Base-by-base conservation (phyloP, 2,888 invertebrate species). In the Maniola hyperantus region DNA sequence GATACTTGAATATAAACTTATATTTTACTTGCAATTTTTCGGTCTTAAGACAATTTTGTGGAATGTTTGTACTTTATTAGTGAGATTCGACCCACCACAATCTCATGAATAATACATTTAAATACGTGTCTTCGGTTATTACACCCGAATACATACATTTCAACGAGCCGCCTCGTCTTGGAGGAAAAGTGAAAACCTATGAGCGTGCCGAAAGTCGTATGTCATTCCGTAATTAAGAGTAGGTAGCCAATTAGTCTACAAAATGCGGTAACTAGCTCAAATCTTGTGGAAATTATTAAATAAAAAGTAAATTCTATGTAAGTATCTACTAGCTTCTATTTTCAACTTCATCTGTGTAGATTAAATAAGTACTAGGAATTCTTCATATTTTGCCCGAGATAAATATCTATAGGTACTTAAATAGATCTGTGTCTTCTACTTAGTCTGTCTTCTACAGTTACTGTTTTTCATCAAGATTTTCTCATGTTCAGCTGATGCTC, bases 111-210 rank as follows among this genome's bases (percentile, higher is more conserved):
- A 84, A 85, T 87, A 78, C 80, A 85, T n/a, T n/a, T 79, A 70
- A 72, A 72, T 77, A 79, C 79, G 74, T 76, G 75, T 76, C 73
- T 70, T 74, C 81, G 90, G 89, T 88, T 88, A 83, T 88, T 90
- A 85, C 85, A 84, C 90, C 83, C 83, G 82, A 87, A 87, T 86
- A 80, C 82, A 84, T 83, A 83, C 83, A 83, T 86, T 80, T 76
- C 75, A 77, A 82, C 69, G 65, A 72, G 73, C 72, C 72, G 71
- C 48, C 66, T 71, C 72, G 71, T 77, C 74, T 75, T 69, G 57
- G 70, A 72, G 73, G 70, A 74, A 78, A 80, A 79, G 80, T 80
- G 80, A 78, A 80, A 80, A 77, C 74, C 63, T 58, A 54, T 18
- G 64, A 68, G 64, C 68, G 70, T 71, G 68, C 61, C 64, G 61